These are phyloP conservation scores for Harpagoxenus sublaevis DNA, from an alignment of 2,888 invertebrate genomes.

Conservation along the genomic window DNA sequence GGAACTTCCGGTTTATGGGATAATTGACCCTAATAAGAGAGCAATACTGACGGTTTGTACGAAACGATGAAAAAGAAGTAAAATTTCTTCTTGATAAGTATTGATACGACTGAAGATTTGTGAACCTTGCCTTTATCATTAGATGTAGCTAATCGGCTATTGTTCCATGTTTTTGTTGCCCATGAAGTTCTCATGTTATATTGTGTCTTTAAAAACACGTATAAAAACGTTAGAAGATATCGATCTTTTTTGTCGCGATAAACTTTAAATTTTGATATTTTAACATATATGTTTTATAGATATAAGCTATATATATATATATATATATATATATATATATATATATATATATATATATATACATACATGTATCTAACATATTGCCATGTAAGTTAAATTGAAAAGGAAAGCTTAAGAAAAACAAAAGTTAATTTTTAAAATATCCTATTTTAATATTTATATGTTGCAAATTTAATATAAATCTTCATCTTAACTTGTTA, in stretches of 20 bases:
- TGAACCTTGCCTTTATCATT: background rate
- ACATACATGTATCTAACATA: background rate
- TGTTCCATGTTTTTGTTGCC: background rate
- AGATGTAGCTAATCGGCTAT: background rate
- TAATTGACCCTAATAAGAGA: slow-evolving; percentile 54
- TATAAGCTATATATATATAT: background rate
- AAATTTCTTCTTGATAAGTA: background rate
- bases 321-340: too few relatives aligned
- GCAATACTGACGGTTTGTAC: slow-evolving; percentile 20
- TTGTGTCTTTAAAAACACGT: background rate
- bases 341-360: too few relatives aligned
- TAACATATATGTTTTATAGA: background rate
- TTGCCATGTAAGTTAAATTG: background rate
- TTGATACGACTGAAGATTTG: background rate
- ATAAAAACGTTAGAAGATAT: background rate
- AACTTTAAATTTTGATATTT: background rate
- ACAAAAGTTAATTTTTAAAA: background rate
- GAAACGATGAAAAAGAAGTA: background rate
- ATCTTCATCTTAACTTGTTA: background rate
- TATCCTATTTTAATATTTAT: background rate
- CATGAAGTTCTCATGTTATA: background rate
- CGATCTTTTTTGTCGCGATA: background rate
- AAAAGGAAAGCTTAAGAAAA: background rate
- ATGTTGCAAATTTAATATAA: background rate
- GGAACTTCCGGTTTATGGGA: slow-evolving; percentile 47